These are phyloP conservation scores for Junco hyemalis DNA, from an alignment of 2,113 vertebrate genomes.

Conservation along the genomic window DNA sequence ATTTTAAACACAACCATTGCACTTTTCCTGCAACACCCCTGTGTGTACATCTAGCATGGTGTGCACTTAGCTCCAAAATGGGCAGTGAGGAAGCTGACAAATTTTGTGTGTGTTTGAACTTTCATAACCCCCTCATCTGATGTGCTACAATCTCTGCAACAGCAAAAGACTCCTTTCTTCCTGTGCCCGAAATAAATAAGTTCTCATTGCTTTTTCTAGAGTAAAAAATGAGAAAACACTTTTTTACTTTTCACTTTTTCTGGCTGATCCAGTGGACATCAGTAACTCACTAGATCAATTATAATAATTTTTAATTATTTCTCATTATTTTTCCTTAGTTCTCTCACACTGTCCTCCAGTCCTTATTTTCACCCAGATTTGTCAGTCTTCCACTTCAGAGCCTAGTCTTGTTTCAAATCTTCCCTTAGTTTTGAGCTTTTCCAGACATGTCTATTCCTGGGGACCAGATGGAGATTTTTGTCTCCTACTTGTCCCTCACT, in stretches of 20 bases:
- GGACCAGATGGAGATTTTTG: not conserved
- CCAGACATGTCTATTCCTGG: not conserved
- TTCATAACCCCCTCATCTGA: not conserved
- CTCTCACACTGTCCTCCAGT: not conserved
- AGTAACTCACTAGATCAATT: not conserved
- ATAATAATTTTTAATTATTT: not conserved
- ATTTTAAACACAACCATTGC: slow-evolving; percentile 20
- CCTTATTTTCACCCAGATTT: not conserved
- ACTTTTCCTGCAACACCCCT: slow-evolving; percentile 33
- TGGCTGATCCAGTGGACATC: not conserved
- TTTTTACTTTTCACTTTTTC: not conserved
- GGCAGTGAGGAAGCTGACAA: not conserved
- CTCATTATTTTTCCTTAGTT: not conserved
- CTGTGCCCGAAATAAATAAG: not conserved
- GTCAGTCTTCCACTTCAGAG: not conserved
- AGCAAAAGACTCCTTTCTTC: not conserved
- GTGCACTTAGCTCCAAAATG: not conserved
- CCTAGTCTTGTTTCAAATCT: not conserved
- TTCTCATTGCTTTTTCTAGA: not conserved
- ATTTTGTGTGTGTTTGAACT: not conserved
- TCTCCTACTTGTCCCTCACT: not conserved
- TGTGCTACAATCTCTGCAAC: not conserved
- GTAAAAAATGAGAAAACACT: not conserved
- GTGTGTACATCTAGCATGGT: not conserved
- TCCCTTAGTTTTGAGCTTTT: not conserved